Base-by-base conservation (phyloP, 2,797 vertebrate species). In the Oreochromis grahami region DNA sequence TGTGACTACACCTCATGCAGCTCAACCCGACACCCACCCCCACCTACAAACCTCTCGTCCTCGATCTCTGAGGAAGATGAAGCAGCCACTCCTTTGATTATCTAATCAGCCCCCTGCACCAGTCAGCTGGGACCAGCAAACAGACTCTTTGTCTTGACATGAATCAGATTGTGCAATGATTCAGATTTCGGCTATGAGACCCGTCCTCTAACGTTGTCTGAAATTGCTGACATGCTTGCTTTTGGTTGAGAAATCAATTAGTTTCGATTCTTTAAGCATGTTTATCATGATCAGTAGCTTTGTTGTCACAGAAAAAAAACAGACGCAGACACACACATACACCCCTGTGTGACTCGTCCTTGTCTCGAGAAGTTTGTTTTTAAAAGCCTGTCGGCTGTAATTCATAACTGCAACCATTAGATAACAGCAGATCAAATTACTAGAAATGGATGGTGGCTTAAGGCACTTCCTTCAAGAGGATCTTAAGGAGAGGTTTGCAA, bases 401-500 rank as follows among this genome's bases (percentile, higher is more conserved):
- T 48, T 32, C 38, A 50, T 4, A 17, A 63, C 77, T 53, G 24
- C 63, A 82, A 14, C 45, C 56, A 56, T 77, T 55, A 41, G 77
- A 78, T 78, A 63, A 50, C 12, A 79, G 21, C 21, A 10, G 10
- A 74, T 63, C 14, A 21, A 56, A 76, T 83, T 56, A 51, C 41
- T 43, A 24, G 6, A 60, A 78, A 76, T 70, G 51, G 52, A 85
- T 43, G 72, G 81, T 76, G 90, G 86, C 86, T 88, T 76, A 76
- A 17, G 51, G 79, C 63, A 56, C 88, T 95, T 89, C 89, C 88
- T 92, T 82, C 56, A 60, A 84, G 86, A 90, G 88, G 81, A 91
- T 86, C 19, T 81, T 70, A 78, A 68, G 90, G 93, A 97, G 94
- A 97, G 96, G 96, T 96, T 96, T 96, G 96, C 88, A 94, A 89